Base-by-base conservation (phyloP, 2,797 vertebrate species). In the Pagetopsis macropterus region DNA sequence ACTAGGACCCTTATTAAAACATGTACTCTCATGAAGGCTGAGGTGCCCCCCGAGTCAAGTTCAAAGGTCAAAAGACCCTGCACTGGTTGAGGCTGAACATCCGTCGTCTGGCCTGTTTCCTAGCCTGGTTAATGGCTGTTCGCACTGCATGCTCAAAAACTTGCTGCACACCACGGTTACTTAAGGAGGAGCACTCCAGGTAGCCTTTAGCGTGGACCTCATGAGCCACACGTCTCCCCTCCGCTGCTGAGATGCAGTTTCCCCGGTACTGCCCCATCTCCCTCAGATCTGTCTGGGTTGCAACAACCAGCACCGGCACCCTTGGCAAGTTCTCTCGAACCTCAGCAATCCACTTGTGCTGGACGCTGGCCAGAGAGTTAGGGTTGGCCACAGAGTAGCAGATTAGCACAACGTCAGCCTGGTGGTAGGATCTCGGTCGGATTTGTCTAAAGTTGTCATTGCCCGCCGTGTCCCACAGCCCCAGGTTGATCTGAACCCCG, bases 371-470 rank as follows among this genome's bases (percentile, higher is more conserved):
- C 71, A 98, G 95, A 0, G 98, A 98, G 81, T 83, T 93, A 0
- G 95, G 94, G 90, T 99, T 99, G 71, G 97, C 96, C 74, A 99
- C 98, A 0, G 98, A 99, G 88, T 96, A 99, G 90, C 98, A 99
- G 84, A 99, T 89, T 45, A 99, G 89, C 1, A 98, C 95, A 50
- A 99, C 93, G 0, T 99, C 98, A 0, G 98, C 98, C 81, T 99
- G 97, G 77, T 98, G 96, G 90, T 98, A 98, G 33, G 98, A 99
- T 75, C 98, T 93, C 1, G 98, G 97, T 0, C 98, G 95, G 77
- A 99, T 97, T 84, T 95, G 93, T 65, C 84, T 93, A 82, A 99
- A 99, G 40, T 96, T 96, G 4, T 99, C 98, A 0, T 96, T 96
- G 40, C 98, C 98, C 0, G 97, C 95, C 0, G 98, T 99, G 89